phyloP scores from a whole-genome alignment of 30 jellyfish, hydroid and myxozoan genomes.

The Pseudorhiza aurosa region DNA sequence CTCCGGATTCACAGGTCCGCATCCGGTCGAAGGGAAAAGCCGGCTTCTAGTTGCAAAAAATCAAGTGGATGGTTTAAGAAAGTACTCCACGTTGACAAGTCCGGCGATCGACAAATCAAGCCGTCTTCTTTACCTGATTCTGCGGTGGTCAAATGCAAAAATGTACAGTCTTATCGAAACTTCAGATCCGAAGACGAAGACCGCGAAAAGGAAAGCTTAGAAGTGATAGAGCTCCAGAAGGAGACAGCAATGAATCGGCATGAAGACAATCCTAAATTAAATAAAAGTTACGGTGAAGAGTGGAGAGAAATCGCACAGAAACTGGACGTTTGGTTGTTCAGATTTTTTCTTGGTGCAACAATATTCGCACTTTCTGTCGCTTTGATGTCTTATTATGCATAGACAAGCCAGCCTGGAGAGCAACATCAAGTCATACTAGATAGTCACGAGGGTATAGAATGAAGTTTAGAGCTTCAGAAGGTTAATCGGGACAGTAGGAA shows the following conservation, averaged over 20 bases:
- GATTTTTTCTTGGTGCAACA: conserved; percentile 8
- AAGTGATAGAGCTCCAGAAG: background rate
- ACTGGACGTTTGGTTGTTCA: background rate
- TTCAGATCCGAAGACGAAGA: background rate
- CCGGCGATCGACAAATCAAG: background rate
- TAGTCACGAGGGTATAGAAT: no score
- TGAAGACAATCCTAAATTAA: background rate
- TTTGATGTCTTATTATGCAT: background rate
- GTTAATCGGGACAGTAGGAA: no score
- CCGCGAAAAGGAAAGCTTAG: background rate
- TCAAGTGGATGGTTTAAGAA: background rate
- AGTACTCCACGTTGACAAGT: background rate
- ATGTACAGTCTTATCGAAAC: background rate
- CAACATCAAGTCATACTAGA: no score
- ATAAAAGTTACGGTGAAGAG: background rate
- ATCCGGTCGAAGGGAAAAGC: background rate
- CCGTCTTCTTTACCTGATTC: background rate
- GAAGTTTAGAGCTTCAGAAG: no score
- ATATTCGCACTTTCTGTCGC: conserved; percentile 2
- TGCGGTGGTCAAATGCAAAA: background rate
- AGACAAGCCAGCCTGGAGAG: background rate
- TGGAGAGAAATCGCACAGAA: conserved; percentile 17
- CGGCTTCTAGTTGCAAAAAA: background rate
- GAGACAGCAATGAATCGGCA: background rate
- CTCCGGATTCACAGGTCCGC: background rate